Evolutionary conservation across 2,113 vertebrate genomes (phyloP), one percentile per base, ranked within the genome.

Genomic region (Martes martes): DNA sequence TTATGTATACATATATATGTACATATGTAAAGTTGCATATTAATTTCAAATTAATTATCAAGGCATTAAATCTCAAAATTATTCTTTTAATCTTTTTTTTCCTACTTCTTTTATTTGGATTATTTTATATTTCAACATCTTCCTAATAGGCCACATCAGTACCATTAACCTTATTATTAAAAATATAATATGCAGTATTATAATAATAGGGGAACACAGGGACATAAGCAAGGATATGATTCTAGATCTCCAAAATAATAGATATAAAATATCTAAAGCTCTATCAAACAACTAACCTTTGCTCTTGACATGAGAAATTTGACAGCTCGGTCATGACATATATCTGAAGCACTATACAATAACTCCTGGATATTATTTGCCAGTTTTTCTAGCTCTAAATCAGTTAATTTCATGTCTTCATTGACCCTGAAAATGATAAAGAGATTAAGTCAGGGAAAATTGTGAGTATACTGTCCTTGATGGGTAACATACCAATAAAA

Each of bases 321-420:
- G 97, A 99, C 99, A 1, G 99, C 99, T 97, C 99, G 99, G 98
- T 99, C 99, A 0, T 99, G 99, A 98, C 99, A 99, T 97, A 99
- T 98, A 96, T 99, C 99, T 0, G 99, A 99, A 15, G 99, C 99
- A 0, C 98, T 99, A 97, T 99, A 99, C 86, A 99, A 98, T 73
- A 99, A 98, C 95, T 99, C 99, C 92, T 99, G 99, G 89, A 99
- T 98, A 97, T 98, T 99, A 97, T 98, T 99, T 83, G 99, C 99
- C 97, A 99, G 98, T 45, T 99, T 99, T 97, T 99, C 98, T 91
- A 99, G 98, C 97, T 99, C 99, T 97, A 99, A 98, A 78, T 99
- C 99, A 26, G 99, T 99, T 74, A 99, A 99, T 98, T 99, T 99
- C 99, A 99, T 98, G 97, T 99, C 99, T 16, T 99, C 99, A 31